Percentiles rank a stretch among this genome's conserved stretches.
Evolutionary conservation across 2,888 invertebrate genomes (phyloP).

Genomic region (Kuschelorhynchus macadamiae): DNA sequence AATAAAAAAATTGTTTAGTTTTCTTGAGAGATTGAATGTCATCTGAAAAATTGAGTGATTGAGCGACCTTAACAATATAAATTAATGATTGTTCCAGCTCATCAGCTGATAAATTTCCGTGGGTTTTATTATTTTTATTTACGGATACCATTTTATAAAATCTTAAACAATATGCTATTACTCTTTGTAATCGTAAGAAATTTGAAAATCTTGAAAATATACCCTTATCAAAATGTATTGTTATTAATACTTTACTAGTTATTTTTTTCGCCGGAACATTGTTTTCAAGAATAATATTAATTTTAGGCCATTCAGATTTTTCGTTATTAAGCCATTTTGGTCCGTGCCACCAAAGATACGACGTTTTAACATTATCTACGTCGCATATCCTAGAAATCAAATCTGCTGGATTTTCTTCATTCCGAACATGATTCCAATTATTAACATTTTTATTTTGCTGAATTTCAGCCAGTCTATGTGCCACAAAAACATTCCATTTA

Average conservation of each 20-base stretch:
- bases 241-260: too few species aligned
- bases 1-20: neutral
- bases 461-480: conserved; percentile 50
- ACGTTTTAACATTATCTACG: too few species aligned
- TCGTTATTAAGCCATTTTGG: conserved; percentile 14
- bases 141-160: neutral
- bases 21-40: too few species aligned
- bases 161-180: neutral
- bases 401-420: conserved; percentile 54
- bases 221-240: neutral
- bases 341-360: conserved; percentile 52
- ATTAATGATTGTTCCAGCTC: neutral
- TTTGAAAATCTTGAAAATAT: neutral
- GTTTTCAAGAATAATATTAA: neutral
- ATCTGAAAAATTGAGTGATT: neutral
- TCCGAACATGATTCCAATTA: conserved; percentile 53
- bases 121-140: neutral
- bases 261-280: neutral
- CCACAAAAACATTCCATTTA: conserved; percentile 56
- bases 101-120: neutral
- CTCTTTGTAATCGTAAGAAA: neutral
- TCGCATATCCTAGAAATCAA: conserved; percentile 50
- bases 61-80: neutral
- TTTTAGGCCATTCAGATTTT: neutral
- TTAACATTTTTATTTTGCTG: conserved; percentile 35